Conservation (phyloP, 2,888 invertebrate genomes). For the Sclerodermus sp. region DNA sequence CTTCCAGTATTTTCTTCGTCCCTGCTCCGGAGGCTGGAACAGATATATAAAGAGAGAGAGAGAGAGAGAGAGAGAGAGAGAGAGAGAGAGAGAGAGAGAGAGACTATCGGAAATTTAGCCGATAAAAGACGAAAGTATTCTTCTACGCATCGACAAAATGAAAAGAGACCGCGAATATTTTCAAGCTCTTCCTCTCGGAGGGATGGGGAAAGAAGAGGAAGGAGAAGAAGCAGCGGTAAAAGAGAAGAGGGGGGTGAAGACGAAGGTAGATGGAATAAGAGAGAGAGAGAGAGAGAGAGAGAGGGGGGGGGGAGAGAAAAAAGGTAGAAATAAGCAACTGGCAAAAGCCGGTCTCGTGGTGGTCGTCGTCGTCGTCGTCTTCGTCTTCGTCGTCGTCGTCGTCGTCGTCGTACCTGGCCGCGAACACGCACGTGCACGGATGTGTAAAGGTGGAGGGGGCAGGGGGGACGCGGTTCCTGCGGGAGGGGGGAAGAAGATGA, state of each 20-base stretch:
- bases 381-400: no score
- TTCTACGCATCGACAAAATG: no score
- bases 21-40: no score
- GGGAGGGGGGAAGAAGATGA: slow-evolving; percentile 26
- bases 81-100: no score
- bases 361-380: no score
- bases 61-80: neutral
- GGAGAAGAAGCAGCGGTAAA: no score
- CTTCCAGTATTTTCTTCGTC: no score
- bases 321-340: slow-evolving; percentile 4
- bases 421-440: neutral
- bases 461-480: slow-evolving; percentile 5
- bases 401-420: neutral
- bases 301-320: neutral
- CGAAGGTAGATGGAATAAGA: neutral
- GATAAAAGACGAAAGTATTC: no score
- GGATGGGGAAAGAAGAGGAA: neutral
- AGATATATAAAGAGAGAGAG: neutral
- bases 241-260: neutral
- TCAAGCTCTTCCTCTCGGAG: neutral
- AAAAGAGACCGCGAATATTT: neutral
- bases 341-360: neutral
- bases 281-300: neutral
- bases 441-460: slow-evolving; percentile 18
- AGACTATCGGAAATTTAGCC: no score